Evolutionary conservation across 2,888 invertebrate genomes (phyloP).

Genomic region (Galerucella calmariensis): DNA sequence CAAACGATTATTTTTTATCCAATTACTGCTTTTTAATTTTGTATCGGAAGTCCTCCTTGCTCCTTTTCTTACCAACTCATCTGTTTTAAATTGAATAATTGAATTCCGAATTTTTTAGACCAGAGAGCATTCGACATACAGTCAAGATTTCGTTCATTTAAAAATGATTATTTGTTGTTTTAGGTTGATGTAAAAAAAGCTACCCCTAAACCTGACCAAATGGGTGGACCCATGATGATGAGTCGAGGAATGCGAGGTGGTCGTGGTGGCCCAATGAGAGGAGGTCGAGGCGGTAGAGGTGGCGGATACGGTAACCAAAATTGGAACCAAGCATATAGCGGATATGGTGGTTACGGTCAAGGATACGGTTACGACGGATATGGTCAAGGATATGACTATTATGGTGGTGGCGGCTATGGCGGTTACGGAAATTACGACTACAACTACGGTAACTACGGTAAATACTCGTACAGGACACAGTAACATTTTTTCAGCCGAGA

Average conservation of each 20-base stretch:
- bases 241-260: conserved; percentile 77
- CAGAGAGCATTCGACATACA: background rate
- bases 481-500: conserved; percentile 29
- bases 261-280: conserved; percentile 76
- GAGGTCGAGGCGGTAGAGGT: conserved; percentile 74
- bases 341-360: conserved; percentile 56
- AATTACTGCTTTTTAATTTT: no score
- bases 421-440: conserved; percentile 85
- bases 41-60: no score
- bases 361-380: conserved; percentile 70
- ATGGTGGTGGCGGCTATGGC: conserved; percentile 75
- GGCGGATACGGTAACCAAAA: conserved; percentile 70
- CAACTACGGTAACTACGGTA: conserved; percentile 87
- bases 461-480: conserved; percentile 66
- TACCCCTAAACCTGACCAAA: conserved; percentile 87
- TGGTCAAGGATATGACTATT: conserved; percentile 75
- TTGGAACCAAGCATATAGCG: conserved; percentile 74
- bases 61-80: no score
- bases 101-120: no score
- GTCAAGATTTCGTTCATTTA: background rate
- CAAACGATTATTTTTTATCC: no score
- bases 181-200: conserved; percentile 95
- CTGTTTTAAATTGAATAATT: no score
- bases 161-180: conserved; percentile 31
- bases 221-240: conserved; percentile 63